phyloP scores from a whole-genome alignment of 2,797 vertebrate species.

The Myotis myotis region DNA sequence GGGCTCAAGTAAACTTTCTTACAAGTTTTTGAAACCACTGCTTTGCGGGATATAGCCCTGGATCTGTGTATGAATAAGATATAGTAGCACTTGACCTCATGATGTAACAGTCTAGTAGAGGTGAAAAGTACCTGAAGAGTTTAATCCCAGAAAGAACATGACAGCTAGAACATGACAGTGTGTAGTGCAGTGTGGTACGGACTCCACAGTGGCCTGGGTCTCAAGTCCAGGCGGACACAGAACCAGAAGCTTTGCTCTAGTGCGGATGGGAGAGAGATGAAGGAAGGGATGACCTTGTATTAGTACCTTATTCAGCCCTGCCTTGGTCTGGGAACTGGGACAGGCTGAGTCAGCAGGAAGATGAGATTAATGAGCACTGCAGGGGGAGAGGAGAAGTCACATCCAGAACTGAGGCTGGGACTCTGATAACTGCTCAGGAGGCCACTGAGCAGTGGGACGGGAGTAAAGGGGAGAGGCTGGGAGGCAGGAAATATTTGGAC shows the following conservation, averaged over 20 bases:
- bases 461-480: background rate
- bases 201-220: background rate
- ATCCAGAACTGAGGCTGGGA: background rate
- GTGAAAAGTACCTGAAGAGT: background rate
- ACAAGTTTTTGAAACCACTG: background rate
- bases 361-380: constrained; percentile 20
- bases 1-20: constrained; percentile 1
- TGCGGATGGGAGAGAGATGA: background rate
- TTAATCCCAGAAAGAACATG: background rate
- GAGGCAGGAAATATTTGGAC: background rate
- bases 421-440: background rate
- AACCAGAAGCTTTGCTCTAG: background rate
- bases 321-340: constrained; percentile 42
- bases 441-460: background rate
- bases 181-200: background rate
- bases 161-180: background rate
- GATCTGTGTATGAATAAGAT: background rate
- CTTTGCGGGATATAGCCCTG: background rate
- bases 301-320: background rate
- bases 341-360: constrained; percentile 20
- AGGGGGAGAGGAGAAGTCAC: constrained; percentile 26
- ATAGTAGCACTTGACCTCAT: background rate
- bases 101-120: background rate
- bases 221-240: background rate
- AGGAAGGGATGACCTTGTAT: background rate